Evolutionary conservation across 2,113 vertebrate species (phyloP).

Genomic region (Taxidea taxus): DNA sequence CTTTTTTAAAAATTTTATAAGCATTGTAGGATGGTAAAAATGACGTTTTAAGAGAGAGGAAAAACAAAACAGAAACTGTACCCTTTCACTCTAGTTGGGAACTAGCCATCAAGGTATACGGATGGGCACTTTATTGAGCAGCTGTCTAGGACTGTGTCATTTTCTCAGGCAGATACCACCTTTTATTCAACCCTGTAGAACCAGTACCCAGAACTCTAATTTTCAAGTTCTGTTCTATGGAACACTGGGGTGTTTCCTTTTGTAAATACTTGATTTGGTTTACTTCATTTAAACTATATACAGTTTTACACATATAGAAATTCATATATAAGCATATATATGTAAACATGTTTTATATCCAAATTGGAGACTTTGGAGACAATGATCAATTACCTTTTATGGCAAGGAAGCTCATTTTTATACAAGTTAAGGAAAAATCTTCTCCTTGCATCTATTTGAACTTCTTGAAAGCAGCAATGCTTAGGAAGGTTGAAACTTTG

Average conservation of each 20-base stretch:
- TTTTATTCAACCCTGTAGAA: background rate
- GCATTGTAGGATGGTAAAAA: background rate
- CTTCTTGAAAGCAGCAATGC: background rate
- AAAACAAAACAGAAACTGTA: background rate
- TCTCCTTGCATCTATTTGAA: background rate
- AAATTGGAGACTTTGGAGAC: background rate
- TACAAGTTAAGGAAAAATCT: background rate
- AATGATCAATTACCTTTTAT: background rate
- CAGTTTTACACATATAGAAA: background rate
- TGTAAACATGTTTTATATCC: background rate
- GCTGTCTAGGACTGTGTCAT: background rate
- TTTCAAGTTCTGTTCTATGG: background rate
- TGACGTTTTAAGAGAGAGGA: background rate
- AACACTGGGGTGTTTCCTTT: background rate
- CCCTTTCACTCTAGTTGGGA: background rate
- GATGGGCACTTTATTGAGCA: background rate
- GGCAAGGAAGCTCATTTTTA: background rate
- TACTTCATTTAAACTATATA: background rate
- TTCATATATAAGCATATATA: background rate
- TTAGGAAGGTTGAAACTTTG: background rate
- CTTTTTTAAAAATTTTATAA: background rate
- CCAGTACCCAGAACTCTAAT: background rate
- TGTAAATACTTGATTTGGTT: background rate
- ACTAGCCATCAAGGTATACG: background rate
- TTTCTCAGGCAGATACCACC: background rate